These are phyloP conservation scores for Eublepharis macularius DNA, from an alignment of 2,113 vertebrate genomes.

Conservation along the genomic window DNA sequence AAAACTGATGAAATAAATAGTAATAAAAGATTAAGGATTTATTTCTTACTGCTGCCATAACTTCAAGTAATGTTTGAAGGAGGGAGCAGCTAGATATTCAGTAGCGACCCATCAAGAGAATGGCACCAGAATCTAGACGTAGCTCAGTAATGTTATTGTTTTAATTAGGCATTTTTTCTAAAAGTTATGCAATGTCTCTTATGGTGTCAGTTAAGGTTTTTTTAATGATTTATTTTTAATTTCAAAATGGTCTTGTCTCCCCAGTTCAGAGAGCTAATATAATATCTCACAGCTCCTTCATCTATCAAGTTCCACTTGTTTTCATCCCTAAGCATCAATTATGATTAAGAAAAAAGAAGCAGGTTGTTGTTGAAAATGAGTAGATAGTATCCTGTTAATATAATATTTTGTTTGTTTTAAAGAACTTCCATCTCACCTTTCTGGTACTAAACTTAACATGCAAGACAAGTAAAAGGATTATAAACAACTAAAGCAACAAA, in stretches of 20 bases:
- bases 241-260: neutral
- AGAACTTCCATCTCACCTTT: too few relatives aligned
- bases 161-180: neutral
- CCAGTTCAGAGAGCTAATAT: neutral
- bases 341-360: neutral
- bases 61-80: neutral
- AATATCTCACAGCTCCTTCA: neutral
- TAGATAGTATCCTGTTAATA: neutral
- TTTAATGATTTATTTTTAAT: neutral
- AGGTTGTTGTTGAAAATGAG: neutral
- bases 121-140: neutral
- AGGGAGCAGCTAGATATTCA: too few relatives aligned
- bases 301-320: neutral
- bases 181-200: neutral
- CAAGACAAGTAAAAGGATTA: too few relatives aligned
- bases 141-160: neutral
- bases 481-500: too few relatives aligned
- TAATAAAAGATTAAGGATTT: neutral
- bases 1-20: neutral
- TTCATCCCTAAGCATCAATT: neutral
- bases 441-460: neutral
- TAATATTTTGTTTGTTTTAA: neutral
- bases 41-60: neutral
- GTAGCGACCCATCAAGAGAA: neutral
- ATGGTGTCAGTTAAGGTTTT: neutral